A percentile compares a stretch with the other conserved stretches of the same genome.
Conservation (phyloP, 1,140 invertebrate genomes). For the Rhyacophila brunnea region DNA sequence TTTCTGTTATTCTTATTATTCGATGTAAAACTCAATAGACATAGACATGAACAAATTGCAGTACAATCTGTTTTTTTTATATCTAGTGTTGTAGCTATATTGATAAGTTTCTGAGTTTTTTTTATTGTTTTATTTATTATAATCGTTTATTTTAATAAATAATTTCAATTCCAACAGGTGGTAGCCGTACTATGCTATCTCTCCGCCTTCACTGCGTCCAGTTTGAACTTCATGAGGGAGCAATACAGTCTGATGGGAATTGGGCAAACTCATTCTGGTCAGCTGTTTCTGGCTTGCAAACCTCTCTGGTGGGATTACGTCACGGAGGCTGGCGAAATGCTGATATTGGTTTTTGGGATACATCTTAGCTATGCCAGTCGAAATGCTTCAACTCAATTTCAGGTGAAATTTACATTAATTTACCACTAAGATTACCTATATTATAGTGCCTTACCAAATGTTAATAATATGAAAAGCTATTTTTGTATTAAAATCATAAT, state of each 20-base stretch:
- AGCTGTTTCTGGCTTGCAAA: conserved; percentile 60
- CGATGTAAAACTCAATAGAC: no score
- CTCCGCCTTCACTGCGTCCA: conserved; percentile 79
- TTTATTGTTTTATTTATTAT: no score
- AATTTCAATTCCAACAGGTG: conserved; percentile 45
- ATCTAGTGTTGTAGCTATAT: no score
- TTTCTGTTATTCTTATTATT: no score
- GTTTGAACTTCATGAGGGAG: conserved; percentile 58
- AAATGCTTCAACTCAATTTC: conserved; percentile 80
- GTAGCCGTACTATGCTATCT: conserved; percentile 79
- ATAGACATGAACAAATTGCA: no score
- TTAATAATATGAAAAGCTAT: no score
- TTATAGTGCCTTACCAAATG: no score
- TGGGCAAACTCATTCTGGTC: conserved; percentile 54
- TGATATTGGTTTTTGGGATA: conserved; percentile 79
- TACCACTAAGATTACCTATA: no score
- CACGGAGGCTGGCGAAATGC: conserved; percentile 80
- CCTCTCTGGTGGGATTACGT: conserved; percentile 88
- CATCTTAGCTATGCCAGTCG: conserved; percentile 78
- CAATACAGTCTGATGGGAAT: conserved; percentile 50
- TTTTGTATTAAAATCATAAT: no score
- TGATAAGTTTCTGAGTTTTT: no score
- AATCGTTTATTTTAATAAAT: neutral
- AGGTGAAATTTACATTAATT: no score
- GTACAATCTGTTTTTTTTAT: no score